These are phyloP conservation scores for Sabatieria punctata DNA, from an alignment of 2,888 invertebrate genomes.

Conservation along the genomic window DNA sequence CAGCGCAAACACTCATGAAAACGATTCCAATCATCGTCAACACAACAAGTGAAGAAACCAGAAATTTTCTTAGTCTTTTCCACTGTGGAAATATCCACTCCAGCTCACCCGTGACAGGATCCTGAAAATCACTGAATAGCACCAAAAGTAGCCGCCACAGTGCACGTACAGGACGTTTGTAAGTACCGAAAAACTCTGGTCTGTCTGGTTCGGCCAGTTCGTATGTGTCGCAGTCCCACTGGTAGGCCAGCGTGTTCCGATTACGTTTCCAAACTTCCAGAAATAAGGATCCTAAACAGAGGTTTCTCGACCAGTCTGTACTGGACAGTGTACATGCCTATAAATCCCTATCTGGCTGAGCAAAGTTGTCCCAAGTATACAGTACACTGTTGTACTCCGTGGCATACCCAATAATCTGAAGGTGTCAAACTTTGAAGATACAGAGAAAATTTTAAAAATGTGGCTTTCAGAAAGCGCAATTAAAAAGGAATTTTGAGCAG, in stretches of 20 bases:
- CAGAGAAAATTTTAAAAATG: no score
- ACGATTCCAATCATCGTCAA: conserved; percentile 12
- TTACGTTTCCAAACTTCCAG: conserved; percentile 36
- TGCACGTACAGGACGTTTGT: conserved; percentile 8
- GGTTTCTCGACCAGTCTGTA: no score
- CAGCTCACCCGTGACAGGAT: conserved; percentile 33
- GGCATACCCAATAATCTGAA: no score
- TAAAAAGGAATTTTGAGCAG: no score
- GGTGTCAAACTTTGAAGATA: no score
- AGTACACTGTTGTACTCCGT: no score
- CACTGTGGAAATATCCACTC: conserved; percentile 33
- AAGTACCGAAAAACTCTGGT: conserved; percentile 29
- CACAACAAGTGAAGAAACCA: conserved; percentile 27
- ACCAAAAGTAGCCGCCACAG: no score
- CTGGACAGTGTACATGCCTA: no score
- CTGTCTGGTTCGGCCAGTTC: conserved; percentile 36
- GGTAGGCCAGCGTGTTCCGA: conserved; percentile 33
- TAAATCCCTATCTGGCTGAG: no score
- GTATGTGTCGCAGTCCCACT: conserved; percentile 38
- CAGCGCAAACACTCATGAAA: conserved; percentile 14
- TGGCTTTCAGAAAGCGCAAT: no score
- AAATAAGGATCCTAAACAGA: conserved; percentile 34
- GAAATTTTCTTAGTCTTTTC: conserved; percentile 25
- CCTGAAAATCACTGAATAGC: no score
- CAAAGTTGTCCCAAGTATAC: no score